Percentiles rank a stretch among this genome's conserved stretches.
These are phyloP conservation scores for Leptinotarsa texana DNA, from an alignment of 1,140 invertebrate genomes.

Conservation along the genomic window DNA sequence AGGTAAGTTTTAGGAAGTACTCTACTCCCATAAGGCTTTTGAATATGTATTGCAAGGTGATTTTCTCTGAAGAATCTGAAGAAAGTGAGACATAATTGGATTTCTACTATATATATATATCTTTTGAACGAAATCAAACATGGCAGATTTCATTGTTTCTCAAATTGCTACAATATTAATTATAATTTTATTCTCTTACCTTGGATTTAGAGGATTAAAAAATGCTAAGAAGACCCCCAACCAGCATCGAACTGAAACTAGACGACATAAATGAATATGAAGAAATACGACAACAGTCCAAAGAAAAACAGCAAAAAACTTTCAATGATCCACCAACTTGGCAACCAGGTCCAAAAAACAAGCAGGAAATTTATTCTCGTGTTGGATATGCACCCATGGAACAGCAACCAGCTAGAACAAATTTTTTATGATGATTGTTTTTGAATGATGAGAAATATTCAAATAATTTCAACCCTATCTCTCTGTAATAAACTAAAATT, in stretches of 20 bases:
- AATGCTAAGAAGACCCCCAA: constrained; percentile 78
- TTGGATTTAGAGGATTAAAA: constrained; percentile 3
- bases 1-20: too few relatives aligned
- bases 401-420: constrained; percentile 10
- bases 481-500: too few relatives aligned
- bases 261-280: constrained; percentile 79
- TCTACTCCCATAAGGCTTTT: too few relatives aligned
- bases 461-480: too few relatives aligned
- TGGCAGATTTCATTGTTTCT: too few relatives aligned
- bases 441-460: too few relatives aligned
- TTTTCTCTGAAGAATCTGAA: too few relatives aligned
- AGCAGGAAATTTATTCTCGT: constrained; percentile 68
- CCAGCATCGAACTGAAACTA: constrained; percentile 74
- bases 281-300: constrained; percentile 59
- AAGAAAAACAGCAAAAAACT: constrained; percentile 59
- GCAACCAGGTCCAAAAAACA: constrained; percentile 58
- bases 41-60: too few relatives aligned
- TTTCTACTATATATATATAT: too few relatives aligned
- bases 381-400: constrained; percentile 60
- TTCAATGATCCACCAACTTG: constrained; percentile 57
- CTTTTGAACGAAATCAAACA: too few relatives aligned
- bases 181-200: neutral
- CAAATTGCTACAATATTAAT: neutral
- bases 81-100: too few relatives aligned
- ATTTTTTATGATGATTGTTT: constrained; percentile 21